A percentile compares a stretch with the other conserved stretches of the same genome.
Conservation (phyloP, 2,888 invertebrate genomes). For the Stegophylla sp. region DNA sequence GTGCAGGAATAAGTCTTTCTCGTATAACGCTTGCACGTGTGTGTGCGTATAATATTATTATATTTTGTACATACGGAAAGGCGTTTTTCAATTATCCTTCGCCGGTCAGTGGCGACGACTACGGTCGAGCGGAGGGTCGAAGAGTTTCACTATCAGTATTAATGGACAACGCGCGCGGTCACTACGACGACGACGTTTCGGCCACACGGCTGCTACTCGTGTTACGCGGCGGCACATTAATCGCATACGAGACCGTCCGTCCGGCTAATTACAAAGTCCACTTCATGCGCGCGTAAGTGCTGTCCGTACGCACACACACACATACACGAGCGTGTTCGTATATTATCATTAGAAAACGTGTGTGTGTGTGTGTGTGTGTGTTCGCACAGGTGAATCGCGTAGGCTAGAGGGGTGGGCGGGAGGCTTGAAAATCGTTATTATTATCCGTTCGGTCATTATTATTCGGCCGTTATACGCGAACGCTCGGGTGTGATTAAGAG, state of each 20-base stretch:
- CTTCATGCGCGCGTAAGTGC: not conserved
- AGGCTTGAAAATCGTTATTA: slow-evolving; percentile 48
- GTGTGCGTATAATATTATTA: not conserved
- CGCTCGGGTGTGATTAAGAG: slow-evolving; percentile 44
- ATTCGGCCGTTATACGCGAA: slow-evolving; percentile 56
- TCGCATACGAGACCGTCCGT: slow-evolving; percentile 50
- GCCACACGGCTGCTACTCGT: slow-evolving; percentile 53
- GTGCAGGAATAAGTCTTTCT: not conserved
- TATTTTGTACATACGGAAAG: slow-evolving; percentile 13
- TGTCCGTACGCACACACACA: no score
- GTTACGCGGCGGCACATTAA: slow-evolving; percentile 57
- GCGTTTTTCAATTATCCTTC: slow-evolving; percentile 53
- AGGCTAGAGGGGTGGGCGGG: not conserved
- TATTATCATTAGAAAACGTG: not conserved
- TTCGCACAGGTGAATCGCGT: not conserved
- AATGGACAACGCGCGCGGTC: slow-evolving; percentile 41
- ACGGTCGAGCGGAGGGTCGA: not conserved
- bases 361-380: not conserved
- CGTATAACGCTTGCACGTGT: not conserved
- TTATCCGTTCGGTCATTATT: slow-evolving; percentile 54
- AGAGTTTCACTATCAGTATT: no score
- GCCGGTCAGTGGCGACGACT: not conserved
- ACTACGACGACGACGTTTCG: not conserved
- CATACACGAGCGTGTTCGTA: no score
- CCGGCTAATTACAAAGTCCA: slow-evolving; percentile 53